Base-by-base conservation (phyloP, 2,888 invertebrate genomes). In the Polydrusus tereticollis region DNA sequence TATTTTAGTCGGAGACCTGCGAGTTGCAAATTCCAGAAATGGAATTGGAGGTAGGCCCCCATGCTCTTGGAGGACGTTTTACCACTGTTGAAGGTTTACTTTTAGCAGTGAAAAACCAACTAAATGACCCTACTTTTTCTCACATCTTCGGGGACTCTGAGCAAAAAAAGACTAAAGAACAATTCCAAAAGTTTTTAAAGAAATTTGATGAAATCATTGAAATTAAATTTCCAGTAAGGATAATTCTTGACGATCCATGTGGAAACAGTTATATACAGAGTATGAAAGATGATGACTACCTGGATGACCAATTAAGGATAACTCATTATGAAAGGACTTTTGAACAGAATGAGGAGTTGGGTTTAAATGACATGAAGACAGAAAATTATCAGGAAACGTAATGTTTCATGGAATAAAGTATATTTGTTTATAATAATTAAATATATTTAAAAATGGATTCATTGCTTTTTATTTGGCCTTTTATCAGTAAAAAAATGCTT, bases 201-300 rank as follows among this genome's bases (percentile, higher is more conserved):
- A 88, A 91, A 76, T 86, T 97, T 65, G 89, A 93, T 50, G 86
- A 90, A 63, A 90, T 95, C 10, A 82, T 95, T 18, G 85, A 87
- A 0, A 89, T 93, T 0, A 85, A 90, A 77, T 84, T 86, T 8
- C 79, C 87, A 3, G 88, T 94, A 0, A 96, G 96, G 0, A 77
- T 99, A 1, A 84, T 98, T 2, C 86, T 99, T 75, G 96, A 99
- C 85, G 99, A 99, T 87, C 97, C 99, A 1, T 96, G 98, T 7
- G 99, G 99, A 0, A 99, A 99, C 86, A 98, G 97, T 76, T 99
- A 98, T 83, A 89, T 99, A 47, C 95, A 96, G 90, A 96, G 94
- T 81, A 85, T 96, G 0, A 87, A 87, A 36, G 93, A 93, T 16
- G 89, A 89, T 20, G 89, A 90, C 69, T 84, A 87, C n/a, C 70